phyloP scores from a whole-genome alignment of 2,113 vertebrate genomes.

The Peromyscus maniculatus region DNA sequence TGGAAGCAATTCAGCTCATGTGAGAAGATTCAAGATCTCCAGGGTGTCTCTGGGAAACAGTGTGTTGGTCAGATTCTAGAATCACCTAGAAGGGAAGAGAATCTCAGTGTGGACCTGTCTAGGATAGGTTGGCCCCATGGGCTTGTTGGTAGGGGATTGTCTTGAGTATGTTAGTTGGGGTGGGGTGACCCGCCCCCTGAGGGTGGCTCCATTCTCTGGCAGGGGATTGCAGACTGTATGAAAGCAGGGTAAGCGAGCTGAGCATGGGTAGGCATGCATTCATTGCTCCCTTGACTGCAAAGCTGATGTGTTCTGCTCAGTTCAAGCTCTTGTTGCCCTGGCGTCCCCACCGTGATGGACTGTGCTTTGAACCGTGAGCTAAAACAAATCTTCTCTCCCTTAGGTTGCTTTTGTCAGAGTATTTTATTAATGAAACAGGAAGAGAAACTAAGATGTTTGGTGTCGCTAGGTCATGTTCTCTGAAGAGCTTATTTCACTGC shows the following conservation, averaged over 20 bases:
- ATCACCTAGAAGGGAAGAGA: background rate
- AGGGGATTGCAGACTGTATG: background rate
- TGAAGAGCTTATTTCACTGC: background rate
- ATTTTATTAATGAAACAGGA: background rate
- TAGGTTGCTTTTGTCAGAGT: background rate
- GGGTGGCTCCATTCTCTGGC: background rate
- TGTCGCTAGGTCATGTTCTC: background rate
- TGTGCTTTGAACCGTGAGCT: background rate
- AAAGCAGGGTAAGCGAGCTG: background rate
- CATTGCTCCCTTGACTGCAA: background rate
- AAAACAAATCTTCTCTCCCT: background rate
- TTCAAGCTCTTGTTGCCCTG: background rate
- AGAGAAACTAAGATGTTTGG: background rate
- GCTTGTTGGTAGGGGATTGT: background rate
- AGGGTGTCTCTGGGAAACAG: too few relatives aligned
- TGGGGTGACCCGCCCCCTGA: background rate
- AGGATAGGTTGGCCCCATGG: background rate
- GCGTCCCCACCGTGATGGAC: background rate
- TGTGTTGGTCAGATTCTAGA: background rate
- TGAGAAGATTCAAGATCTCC: too few relatives aligned
- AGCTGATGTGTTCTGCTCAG: background rate
- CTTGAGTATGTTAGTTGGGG: background rate
- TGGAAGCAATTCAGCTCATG: background rate
- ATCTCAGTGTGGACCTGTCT: background rate
- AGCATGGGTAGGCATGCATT: background rate